phyloP scores from a whole-genome alignment of 2,113 vertebrate genomes.

The Orthonyx spaldingii region DNA sequence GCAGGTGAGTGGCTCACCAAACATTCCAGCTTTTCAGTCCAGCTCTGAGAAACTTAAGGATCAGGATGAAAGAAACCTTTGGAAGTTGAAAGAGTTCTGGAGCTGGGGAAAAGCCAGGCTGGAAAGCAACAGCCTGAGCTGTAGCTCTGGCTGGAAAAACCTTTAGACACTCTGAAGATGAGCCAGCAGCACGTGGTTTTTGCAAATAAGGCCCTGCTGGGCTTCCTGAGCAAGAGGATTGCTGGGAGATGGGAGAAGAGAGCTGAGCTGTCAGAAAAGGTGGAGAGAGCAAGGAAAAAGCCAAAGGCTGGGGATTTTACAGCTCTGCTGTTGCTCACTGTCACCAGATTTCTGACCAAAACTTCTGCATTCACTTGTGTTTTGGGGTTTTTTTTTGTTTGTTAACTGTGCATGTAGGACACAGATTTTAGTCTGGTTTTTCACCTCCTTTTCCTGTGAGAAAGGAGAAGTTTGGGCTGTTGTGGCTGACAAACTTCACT shows the following conservation, averaged over 20 bases:
- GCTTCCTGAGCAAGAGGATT: background rate
- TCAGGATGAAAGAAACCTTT: background rate
- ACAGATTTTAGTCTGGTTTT: background rate
- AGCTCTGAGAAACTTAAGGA: background rate
- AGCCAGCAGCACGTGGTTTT: background rate
- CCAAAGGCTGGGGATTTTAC: background rate
- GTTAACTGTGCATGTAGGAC: fast-evolving
- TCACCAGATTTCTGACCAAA: background rate
- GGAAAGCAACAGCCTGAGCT: background rate
- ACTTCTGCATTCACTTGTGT: background rate
- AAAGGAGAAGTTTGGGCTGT: background rate
- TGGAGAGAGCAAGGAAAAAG: background rate
- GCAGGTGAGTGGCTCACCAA: background rate
- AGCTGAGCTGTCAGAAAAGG: background rate
- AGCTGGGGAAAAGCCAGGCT: background rate
- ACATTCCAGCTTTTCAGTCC: background rate
- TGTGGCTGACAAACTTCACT: background rate
- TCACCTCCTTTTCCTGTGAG: background rate
- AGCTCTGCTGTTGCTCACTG: background rate
- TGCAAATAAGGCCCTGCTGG: background rate
- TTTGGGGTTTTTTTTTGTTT: background rate
- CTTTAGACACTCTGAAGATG: background rate
- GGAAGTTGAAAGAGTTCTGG: background rate
- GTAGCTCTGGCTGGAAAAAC: background rate
- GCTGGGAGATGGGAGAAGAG: background rate